phyloP scores from a whole-genome alignment of 2,888 invertebrate species.

The Eupithecia centaureata region DNA sequence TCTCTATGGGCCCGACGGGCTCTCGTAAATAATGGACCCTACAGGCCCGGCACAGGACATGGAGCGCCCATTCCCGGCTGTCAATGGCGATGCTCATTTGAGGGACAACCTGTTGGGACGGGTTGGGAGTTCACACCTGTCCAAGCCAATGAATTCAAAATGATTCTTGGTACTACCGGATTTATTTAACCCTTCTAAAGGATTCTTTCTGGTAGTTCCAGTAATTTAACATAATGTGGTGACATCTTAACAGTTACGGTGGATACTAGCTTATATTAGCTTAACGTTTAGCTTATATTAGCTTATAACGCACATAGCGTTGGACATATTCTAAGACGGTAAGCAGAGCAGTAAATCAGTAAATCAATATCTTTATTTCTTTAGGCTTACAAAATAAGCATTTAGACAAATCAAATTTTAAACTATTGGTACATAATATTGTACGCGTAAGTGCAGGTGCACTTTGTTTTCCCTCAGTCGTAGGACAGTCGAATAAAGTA shows the following conservation, averaged over 20 bases:
- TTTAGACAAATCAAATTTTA: too few relatives aligned
- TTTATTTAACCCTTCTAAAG: not conserved
- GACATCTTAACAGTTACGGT: too few relatives aligned
- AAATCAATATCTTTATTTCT: too few relatives aligned
- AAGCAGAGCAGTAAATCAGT: too few relatives aligned
- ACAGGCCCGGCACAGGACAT: not conserved
- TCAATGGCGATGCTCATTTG: not conserved
- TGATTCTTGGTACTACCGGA: not conserved
- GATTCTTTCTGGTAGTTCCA: not conserved
- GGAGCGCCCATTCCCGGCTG: not conserved
- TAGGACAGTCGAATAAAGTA: not conserved
- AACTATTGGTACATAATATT: too few relatives aligned
- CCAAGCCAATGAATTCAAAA: not conserved
- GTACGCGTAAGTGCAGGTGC: not conserved
- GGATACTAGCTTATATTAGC: too few relatives aligned
- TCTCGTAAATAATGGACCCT: constrained; percentile 7
- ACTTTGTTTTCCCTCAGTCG: not conserved
- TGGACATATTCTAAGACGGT: too few relatives aligned
- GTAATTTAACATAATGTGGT: not conserved
- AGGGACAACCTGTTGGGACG: not conserved
- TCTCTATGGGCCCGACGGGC: not conserved
- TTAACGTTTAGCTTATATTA: too few relatives aligned
- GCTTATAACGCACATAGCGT: too few relatives aligned
- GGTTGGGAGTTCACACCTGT: not conserved
- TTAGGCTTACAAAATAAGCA: too few relatives aligned